Evolutionary conservation across 2,797 vertebrate species (phyloP), one percentile per base, ranked within the genome.

Genomic region (Tympanoctomys barrerae): DNA sequence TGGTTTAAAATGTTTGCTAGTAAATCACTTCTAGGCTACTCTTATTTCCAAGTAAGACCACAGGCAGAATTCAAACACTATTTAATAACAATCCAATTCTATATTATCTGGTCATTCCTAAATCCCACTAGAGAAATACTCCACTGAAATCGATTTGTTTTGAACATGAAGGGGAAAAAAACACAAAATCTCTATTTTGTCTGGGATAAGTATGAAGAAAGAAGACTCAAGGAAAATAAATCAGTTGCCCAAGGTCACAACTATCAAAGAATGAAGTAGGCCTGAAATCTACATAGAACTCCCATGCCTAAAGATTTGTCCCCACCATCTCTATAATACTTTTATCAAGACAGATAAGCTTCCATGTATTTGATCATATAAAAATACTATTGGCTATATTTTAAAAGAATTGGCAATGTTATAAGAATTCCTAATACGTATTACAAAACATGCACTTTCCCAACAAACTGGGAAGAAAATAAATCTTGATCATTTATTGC

Each of bases 61-160:
- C 7, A 93, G 46, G 66, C 16, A 84, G 39, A 94, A 84, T n/a
- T 75, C 31, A 86, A 54, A 19, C 62, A 84, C 39, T 68, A 89
- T 87, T 82, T 82, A 71, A n/a, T 62, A 87, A 71, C 31, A 90
- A 79, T 89, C 6, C 28, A 95, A 71, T 91, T 94, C 46, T 90
- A 64, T 22, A 52, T 59, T 78, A 62, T 36, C n/a, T 36, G n/a
- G 71, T 73, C 61, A 92, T 82, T 96, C 90, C 39, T 77, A 89
- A 87, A 73, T 52, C 24, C 59, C 61, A 92, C 57, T 14, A 22
- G 36, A 90, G 21, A 78, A 64, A 24, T 59, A 68, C 62, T 93
- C 12, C 73, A 81, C 42, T 89, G n/a, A 94, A 93, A 90, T 46
- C n/a, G 7, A 78, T 31, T 12, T 92, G 62, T 75, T 92, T 39